Base-by-base conservation (phyloP, 2,797 vertebrate species). In the Hydrocynus forskahlii region DNA sequence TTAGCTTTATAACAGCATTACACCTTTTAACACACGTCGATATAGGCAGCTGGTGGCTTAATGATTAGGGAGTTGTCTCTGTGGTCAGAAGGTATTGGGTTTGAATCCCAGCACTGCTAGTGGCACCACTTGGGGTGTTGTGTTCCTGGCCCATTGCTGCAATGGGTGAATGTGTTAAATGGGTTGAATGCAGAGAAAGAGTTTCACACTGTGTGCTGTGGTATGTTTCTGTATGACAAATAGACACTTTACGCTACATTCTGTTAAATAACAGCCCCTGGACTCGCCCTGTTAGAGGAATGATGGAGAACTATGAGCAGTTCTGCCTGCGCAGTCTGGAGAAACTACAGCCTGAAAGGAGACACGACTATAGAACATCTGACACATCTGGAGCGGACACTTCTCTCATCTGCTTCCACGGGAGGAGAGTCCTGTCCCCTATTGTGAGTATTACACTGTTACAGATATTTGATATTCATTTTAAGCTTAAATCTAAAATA, bases 281-380 rank as follows among this genome's bases (percentile, higher is more conserved):
- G 7, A 63, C 16, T 70, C 16, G 0, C 29, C 12, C 21, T 13
- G 50, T 52, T 35, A 4, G 29, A n/a, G 62, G 13, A 75, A 63
- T 23, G 54, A 99, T 99, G 97, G 96, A 98, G 85, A 95, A 95
- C 86, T 99, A 97, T 70, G 96, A 97, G 81, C 88, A 93, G 72
- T 99, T 98, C 89, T 96, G 92, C 83, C 90, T 92, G 86, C 94
- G 89, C 79, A 95, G 92, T 85, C 87, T 96, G 87, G 89, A 91
- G 77, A 81, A 88, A 82, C 92, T 97, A 85, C 95, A 95, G 86
- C 90, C 91, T 78, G 89, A 93, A 79, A 80, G 86, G 40, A 77
- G 73, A 84, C 78, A 75, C 70, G 66, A 89, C 50, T 63, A 88
- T n/a, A n/a, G 68, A 86, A 84, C 3, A n/a, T 29, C 10, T 63